Conservation (phyloP, 1,140 invertebrate species). For the Saccostrea cuccullata region DNA sequence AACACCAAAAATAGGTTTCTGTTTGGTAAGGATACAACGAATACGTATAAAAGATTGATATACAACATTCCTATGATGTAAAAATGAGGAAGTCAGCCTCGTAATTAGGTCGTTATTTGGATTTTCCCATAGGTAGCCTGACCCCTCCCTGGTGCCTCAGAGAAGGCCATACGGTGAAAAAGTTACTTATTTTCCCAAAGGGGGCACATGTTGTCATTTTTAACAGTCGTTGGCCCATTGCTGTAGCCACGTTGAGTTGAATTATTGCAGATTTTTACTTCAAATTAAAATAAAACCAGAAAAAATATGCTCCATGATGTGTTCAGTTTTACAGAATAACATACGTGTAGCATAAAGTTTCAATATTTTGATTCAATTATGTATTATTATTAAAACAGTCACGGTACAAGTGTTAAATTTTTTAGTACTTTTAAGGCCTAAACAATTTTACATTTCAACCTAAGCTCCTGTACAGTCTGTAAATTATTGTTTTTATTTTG, state of each 20-base stretch:
- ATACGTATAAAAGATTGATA: constrained; percentile 22
- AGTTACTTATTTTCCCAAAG: constrained; percentile 44
- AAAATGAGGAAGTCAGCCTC: background rate
- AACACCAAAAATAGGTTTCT: constrained; percentile 34
- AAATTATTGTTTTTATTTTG: no score
- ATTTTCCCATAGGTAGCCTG: constrained; percentile 41
- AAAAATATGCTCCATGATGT: background rate
- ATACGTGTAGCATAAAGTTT: no score
- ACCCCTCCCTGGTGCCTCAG: constrained; percentile 58
- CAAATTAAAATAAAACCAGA: background rate
- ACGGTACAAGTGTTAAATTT: no score
- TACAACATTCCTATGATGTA: constrained; percentile 11
- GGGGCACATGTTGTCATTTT: constrained; percentile 19
- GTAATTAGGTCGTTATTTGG: constrained; percentile 9
- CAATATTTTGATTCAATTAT: no score
- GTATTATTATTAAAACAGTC: no score
- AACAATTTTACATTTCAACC: no score
- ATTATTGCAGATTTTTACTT: background rate
- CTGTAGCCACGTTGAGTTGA: background rate
- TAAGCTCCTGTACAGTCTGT: no score
- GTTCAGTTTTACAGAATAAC: no score
- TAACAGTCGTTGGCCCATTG: no score
- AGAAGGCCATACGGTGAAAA: constrained; percentile 47
- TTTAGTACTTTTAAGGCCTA: no score
- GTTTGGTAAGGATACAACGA: constrained; percentile 50